Evolutionary conservation across 2,888 invertebrate species (phyloP).

Genomic region (Cheiracanthium punctorium): DNA sequence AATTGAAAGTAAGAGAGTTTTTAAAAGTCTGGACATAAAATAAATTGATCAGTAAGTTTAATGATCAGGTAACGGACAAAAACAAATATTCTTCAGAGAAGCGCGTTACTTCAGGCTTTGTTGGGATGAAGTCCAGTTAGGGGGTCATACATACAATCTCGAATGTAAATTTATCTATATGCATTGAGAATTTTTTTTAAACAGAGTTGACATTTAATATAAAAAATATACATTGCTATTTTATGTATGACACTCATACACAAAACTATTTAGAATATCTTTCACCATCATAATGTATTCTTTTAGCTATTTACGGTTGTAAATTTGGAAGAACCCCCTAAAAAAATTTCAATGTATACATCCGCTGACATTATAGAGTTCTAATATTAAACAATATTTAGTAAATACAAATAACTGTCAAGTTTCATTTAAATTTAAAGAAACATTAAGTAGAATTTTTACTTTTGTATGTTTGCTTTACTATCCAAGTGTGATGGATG

Average conservation of each 20-base stretch:
- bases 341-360: constrained; percentile 25
- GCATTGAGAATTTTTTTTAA: no score
- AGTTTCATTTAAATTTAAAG: no score
- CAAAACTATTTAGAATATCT: no score
- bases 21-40: neutral
- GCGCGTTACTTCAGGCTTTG: constrained; percentile 64
- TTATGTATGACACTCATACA: no score
- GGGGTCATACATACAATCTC: constrained; percentile 39
- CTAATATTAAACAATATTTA: neutral
- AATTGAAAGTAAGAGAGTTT: neutral
- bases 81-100: constrained; percentile 34
- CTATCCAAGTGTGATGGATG: neutral
- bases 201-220: no score
- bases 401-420: no score
- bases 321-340: constrained; percentile 3
- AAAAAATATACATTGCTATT: no score
- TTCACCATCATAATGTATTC: no score
- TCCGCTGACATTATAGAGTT: constrained; percentile 37
- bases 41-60: neutral
- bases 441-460: no score
- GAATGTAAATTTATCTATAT: no score
- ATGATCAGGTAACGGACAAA: neutral
- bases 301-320: no score
- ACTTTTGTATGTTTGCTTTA: no score
- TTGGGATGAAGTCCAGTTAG: constrained; percentile 41